Evolutionary conservation across 2,113 vertebrate species (phyloP), one percentile per base, ranked within the genome.

Genomic region (Oncorhynchus nerka): DNA sequence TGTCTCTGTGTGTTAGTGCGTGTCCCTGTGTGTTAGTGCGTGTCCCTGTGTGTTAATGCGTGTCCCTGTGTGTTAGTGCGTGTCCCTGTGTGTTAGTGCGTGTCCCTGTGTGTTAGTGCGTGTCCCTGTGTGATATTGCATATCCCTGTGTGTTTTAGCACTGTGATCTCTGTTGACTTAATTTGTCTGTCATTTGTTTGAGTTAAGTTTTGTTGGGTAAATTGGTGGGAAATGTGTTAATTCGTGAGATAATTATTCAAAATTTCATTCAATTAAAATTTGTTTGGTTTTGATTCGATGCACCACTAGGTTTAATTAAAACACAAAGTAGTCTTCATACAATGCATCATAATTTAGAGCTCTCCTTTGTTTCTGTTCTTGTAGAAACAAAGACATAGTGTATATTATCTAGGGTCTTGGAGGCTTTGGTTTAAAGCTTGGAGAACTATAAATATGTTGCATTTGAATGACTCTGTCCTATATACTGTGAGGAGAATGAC

Each of bases 251-350:
- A 77, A 81, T 80, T 59, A 79, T 81, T 78, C 78, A 66, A 83
- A 24, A 84, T 85, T 73, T 78, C 20, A 76, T 74, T 74, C 13
- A 66, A 30, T 73, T 55, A 83, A 85, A 87, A 78, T 68, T 71
- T 57, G 57, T 82, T 82, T 77, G 26, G 51, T 74, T 75, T 65
- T 69, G 30, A 57, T 68, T 48, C 69, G 68, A 77, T 84, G 82
- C 85, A 81, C 78, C 83, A 85, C 32, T 77, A 62, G 61, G 28
- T 87, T 82, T 80, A 79, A 90, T 88, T 87, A 83, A 81, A 86
- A 86, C 49, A 75, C 76, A 78, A 77, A 82, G 68, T 83, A 69
- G 59, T 79, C 69, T 74, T 49, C 55, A 73, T 79, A 74, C 76
- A 71, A 85, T 88, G 74, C 67, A 84, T 87, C 82, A 81, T 74